phyloP scores from a whole-genome alignment of 2,888 invertebrate species.

The Bellardia pandia region DNA sequence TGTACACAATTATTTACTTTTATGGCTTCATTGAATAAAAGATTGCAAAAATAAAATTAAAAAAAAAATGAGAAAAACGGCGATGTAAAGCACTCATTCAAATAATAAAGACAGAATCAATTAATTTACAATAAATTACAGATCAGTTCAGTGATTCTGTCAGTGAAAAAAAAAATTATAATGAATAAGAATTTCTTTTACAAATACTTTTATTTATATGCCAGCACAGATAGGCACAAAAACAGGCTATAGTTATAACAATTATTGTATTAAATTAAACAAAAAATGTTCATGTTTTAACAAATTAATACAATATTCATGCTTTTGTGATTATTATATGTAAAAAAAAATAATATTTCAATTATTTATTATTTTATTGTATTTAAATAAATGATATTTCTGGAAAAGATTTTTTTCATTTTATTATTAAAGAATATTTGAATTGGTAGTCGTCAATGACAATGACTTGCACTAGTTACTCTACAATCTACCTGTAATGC shows the following conservation, averaged over 20 bases:
- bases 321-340: not conserved
- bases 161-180: constrained; percentile 40
- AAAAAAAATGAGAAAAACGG: not conserved
- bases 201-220: constrained; percentile 11
- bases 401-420: not conserved
- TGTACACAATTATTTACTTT: constrained; percentile 6
- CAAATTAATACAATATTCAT: not conserved
- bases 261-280: not conserved
- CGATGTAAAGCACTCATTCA: constrained; percentile 56
- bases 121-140: constrained; percentile 72
- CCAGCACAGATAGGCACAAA: not conserved
- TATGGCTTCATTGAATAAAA: constrained; percentile 17
- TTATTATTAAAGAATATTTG: too few relatives aligned
- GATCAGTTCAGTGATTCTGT: constrained; percentile 68
- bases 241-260: not conserved
- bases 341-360: not conserved
- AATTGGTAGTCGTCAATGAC: too few relatives aligned
- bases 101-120: constrained; percentile 69
- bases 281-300: not conserved
- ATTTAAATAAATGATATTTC: not conserved
- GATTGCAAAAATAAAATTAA: not conserved
- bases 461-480: too few relatives aligned
- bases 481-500: too few relatives aligned
- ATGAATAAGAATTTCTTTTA: not conserved
- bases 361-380: not conserved